Conservation (phyloP, 2,797 vertebrate species). For the Paedocypris micromegethes region DNA sequence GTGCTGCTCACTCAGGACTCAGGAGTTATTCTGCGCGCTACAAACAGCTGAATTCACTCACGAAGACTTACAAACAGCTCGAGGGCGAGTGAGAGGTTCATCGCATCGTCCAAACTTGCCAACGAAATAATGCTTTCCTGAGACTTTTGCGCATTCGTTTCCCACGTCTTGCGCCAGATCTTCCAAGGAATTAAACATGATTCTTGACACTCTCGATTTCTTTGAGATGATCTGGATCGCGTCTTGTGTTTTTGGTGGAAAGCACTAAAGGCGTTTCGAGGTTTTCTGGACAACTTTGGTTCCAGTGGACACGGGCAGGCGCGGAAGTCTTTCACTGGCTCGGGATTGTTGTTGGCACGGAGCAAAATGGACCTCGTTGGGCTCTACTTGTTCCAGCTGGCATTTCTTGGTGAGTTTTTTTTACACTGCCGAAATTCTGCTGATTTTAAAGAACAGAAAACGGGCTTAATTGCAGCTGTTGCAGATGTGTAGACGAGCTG, state of each 20-base stretch:
- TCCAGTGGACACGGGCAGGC: conserved; percentile 31
- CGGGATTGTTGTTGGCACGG: conserved; percentile 35
- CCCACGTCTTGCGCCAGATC: conserved; percentile 30
- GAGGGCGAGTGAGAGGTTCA: conserved; percentile 8
- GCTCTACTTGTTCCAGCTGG: conserved; percentile 49
- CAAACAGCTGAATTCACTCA: conserved; percentile 5
- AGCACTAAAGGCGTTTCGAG: conserved; percentile 37
- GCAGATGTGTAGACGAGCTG: conserved; percentile 21
- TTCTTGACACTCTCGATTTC: conserved; percentile 31
- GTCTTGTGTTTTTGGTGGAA: conserved; percentile 33
- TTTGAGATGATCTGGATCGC: conserved; percentile 41
- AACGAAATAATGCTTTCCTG: conserved; percentile 7
- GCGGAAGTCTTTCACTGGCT: conserved; percentile 44
- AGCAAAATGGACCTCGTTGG: conserved; percentile 48
- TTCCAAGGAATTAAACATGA: conserved; percentile 42
- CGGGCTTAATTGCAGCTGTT: conserved; percentile 29
- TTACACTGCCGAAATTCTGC: conserved; percentile 5
- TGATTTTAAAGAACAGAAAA: conserved; percentile 18
- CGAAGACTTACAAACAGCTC: conserved; percentile 2
- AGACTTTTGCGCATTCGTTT: conserved; percentile 34
- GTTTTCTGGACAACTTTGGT: conserved; percentile 44
- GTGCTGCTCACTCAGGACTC: not conserved
- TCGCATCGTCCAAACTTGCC: conserved; percentile 5
- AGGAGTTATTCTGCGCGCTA: conserved; percentile 18
- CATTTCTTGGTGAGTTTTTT: conserved; percentile 47